These are phyloP conservation scores for Rhamphomyia laevipes DNA, from an alignment of 2,888 invertebrate species.

Conservation along the genomic window DNA sequence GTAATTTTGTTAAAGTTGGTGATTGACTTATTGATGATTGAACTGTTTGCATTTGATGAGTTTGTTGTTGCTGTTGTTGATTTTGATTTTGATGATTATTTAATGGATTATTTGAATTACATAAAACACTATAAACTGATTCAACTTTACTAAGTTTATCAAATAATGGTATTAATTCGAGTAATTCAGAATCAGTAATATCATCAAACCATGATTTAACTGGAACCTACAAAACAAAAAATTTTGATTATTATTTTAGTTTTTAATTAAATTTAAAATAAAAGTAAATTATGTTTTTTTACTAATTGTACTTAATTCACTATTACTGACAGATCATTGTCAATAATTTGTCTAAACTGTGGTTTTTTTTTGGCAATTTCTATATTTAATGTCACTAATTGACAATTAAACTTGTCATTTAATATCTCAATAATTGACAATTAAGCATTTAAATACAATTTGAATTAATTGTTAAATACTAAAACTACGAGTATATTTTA, in stretches of 20 bases:
- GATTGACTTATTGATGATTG: slow-evolving; percentile 29
- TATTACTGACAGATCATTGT: too few species aligned
- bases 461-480: too few species aligned
- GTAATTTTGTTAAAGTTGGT: slow-evolving; percentile 29
- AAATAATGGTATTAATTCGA: slow-evolving; percentile 96
- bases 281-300: slow-evolving; percentile 5
- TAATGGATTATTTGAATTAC: slow-evolving; percentile 78
- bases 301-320: not conserved
- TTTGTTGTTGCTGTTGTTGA: slow-evolving; percentile 20
- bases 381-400: too few species aligned
- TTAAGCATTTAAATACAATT: too few species aligned
- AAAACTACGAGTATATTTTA: too few species aligned
- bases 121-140: slow-evolving; percentile 90
- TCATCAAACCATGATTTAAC: slow-evolving; percentile 99
- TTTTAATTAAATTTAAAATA: too few species aligned
- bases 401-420: too few species aligned
- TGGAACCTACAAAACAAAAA: slow-evolving; percentile 63
- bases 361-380: too few species aligned
- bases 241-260: too few species aligned
- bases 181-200: slow-evolving; percentile 90
- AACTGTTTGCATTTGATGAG: slow-evolving; percentile 20
- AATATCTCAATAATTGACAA: too few species aligned
- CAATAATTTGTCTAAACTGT: too few species aligned
- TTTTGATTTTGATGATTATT: slow-evolving; percentile 12
- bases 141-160: slow-evolving; percentile 94